phyloP scores from a whole-genome alignment of 2,113 vertebrate species.

The Echinops telfairi region DNA sequence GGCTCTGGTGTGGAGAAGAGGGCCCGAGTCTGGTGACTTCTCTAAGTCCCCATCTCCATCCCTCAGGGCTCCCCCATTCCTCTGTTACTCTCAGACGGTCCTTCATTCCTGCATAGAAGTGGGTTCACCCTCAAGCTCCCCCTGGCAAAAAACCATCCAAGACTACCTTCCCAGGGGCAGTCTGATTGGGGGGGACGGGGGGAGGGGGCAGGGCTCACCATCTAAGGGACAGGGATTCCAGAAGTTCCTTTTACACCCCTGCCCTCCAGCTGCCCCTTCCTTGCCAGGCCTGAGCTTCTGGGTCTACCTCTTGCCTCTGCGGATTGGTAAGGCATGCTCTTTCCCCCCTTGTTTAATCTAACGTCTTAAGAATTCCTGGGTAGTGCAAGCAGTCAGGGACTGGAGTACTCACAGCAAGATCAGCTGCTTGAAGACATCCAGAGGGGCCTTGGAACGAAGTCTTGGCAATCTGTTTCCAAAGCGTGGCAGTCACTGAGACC shows the following conservation, averaged over 20 bases:
- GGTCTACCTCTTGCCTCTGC: neutral
- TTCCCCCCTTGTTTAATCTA: neutral
- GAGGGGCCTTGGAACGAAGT: neutral
- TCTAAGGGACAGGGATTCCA: neutral
- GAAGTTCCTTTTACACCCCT: neutral
- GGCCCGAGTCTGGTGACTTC: neutral
- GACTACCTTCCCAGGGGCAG: neutral
- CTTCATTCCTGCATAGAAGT: neutral
- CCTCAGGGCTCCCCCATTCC: neutral
- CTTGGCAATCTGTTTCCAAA: neutral
- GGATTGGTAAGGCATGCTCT: rapidly evolving
- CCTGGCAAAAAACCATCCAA: neutral
- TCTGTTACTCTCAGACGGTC: neutral
- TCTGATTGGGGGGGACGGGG: too few relatives aligned
- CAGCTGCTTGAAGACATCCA: neutral
- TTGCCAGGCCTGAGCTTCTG: neutral
- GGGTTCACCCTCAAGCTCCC: neutral
- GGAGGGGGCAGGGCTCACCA: neutral
- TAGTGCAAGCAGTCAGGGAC: neutral
- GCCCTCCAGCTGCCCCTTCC: neutral
- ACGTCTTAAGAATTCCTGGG: neutral
- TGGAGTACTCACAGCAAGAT: neutral
- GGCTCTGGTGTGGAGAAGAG: neutral
- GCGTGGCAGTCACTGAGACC: neutral
- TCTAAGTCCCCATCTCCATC: neutral